Conservation (phyloP, 2,797 vertebrate species). For the Phylloscopus collybita region DNA sequence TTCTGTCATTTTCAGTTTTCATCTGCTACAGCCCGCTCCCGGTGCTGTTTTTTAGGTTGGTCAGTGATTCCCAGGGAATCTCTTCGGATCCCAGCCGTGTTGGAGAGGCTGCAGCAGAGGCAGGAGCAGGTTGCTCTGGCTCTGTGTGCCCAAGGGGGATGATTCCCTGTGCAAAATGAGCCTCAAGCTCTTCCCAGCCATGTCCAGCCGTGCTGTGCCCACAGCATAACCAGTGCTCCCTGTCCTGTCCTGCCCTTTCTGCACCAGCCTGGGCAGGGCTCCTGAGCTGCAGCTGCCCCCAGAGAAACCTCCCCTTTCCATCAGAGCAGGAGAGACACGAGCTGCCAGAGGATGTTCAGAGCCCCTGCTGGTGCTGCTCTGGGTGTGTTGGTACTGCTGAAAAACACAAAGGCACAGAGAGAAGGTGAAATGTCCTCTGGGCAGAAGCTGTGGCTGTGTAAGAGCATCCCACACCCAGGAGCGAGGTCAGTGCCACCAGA, state of each 20-base stretch:
- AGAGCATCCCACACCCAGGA: background rate
- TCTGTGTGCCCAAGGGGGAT: rapidly evolving
- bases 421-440: background rate
- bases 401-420: background rate
- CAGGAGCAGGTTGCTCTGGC: background rate
- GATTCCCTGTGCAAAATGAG: background rate
- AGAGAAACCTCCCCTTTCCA: rapidly evolving
- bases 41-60: background rate
- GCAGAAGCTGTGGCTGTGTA: background rate
- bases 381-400: rapidly evolving
- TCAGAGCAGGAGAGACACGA: rapidly evolving
- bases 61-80: no score
- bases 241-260: rapidly evolving
- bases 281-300: background rate
- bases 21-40: rapidly evolving
- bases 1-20: background rate
- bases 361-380: rapidly evolving
- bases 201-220: background rate
- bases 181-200: background rate
- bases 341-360: background rate
- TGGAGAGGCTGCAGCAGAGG: background rate
- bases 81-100: rapidly evolving
- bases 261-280: background rate
- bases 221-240: rapidly evolving
- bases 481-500: background rate